Evolutionary conservation across 2,888 invertebrate species (phyloP).

Genomic region (Marronus borbonicus): DNA sequence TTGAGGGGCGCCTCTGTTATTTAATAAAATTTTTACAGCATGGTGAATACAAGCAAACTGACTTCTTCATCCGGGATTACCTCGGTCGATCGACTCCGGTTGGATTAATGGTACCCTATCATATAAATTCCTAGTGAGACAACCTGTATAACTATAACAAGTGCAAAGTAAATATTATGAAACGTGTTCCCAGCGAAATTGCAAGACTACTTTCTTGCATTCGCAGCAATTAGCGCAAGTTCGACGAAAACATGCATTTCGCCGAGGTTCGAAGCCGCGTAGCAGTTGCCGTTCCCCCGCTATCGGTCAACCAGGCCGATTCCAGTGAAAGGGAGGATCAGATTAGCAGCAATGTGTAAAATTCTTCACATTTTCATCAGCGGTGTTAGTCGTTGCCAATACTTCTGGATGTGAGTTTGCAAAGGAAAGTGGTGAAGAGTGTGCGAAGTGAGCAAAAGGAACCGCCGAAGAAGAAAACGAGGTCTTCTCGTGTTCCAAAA

Average conservation of each 20-base stretch:
- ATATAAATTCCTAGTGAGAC: too few species aligned
- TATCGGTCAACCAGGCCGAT: not conserved
- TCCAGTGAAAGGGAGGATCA: conserved; percentile 21
- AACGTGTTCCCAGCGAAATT: not conserved
- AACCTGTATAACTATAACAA: too few species aligned
- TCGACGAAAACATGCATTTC: not conserved
- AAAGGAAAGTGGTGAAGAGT: not conserved
- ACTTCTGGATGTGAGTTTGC: not conserved
- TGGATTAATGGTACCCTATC: too few species aligned
- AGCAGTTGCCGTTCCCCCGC: conserved; percentile 30
- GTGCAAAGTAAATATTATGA: conserved; percentile 1
- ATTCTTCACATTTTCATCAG: conserved; percentile 15
- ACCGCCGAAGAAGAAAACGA: not conserved
- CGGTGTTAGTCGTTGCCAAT: conserved; percentile 8
- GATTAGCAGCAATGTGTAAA: not conserved
- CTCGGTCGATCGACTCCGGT: too few species aligned
- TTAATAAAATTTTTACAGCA: too few species aligned
- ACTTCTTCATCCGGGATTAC: too few species aligned
- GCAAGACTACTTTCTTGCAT: not conserved
- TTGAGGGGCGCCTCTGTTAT: too few species aligned
- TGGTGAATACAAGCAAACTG: too few species aligned
- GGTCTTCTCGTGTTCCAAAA: not conserved
- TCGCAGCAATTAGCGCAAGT: not conserved
- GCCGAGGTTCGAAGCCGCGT: not conserved
- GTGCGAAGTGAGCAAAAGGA: not conserved